Base-by-base conservation (phyloP, 2,113 vertebrate species). In the Sardina pilchardus region DNA sequence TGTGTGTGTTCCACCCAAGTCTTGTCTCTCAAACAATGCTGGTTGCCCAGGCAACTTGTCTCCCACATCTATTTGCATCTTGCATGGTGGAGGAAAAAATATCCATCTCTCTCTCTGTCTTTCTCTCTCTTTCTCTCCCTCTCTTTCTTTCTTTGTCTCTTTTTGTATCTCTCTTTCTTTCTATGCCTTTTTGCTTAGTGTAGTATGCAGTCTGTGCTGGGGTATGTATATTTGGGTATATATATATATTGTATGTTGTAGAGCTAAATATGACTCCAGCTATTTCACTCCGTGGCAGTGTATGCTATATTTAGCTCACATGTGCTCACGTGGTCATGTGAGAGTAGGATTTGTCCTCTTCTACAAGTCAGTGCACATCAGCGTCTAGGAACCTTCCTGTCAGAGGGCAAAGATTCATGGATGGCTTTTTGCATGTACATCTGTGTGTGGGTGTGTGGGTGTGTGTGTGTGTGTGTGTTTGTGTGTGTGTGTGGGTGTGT, bases 21-120 rank as follows among this genome's bases (percentile, higher is more conserved):
- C 67, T 75, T 30, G 67, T 9, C n/a, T 75, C 67, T 36, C 71
- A 36, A 78, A 78, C 71, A 78, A 78, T 78, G 71, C 71, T 78
- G 30, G 71, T 78, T 78, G 30, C 71, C 34, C 71, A 78, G 71
- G 71, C 71, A 71, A 71, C 63, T 26, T 12, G 63, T 71, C 63
- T 71, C 63, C 63, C 9, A 71, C 26, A 26, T 71, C n/a, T 71
- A n/a, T 71, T 30, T 71, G 26, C 26, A 17, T 78, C 71, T 24
- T 78, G 71, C 26, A 36, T 78, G 71, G 30, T 36, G 19, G 34
- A 36, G 36, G 30, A 16, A 34, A 34, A 75, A 75, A 75, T 36
- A 34, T 47, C 9, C 10, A 45, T 45, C 44, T 45, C 44, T 45
- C 5, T 45, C 44, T 47, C 45, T 47, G 1, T 53, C 50, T 53